Evolutionary conservation across 2,113 vertebrate genomes (phyloP).

Genomic region (Steatornis caripensis): DNA sequence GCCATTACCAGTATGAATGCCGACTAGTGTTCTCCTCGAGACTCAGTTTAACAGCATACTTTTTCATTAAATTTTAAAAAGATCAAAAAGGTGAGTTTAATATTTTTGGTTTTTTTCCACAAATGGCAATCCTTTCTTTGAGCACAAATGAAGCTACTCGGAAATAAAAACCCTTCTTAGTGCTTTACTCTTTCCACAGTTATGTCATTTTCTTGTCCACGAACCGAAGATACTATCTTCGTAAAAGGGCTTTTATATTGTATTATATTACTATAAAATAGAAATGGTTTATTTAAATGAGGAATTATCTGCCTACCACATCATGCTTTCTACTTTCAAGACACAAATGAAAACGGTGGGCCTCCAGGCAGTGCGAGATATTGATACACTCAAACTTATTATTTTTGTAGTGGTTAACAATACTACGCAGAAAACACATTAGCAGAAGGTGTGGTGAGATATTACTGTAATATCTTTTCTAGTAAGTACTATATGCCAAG

Average conservation of each 20-base stretch:
- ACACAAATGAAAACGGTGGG: neutral
- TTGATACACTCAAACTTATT: neutral
- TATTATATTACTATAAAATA: neutral
- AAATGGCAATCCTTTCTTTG: neutral
- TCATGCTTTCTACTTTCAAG: neutral
- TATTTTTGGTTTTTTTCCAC: neutral
- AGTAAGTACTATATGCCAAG: neutral
- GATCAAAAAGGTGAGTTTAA: neutral
- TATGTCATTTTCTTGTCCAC: neutral
- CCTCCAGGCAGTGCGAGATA: neutral
- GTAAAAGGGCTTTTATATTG: neutral
- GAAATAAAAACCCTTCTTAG: neutral
- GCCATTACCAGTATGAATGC: neutral
- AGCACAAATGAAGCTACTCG: neutral
- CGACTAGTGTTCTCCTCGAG: neutral
- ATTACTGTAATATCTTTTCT: neutral
- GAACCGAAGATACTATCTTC: neutral
- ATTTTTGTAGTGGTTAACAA: neutral
- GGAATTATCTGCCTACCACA: neutral
- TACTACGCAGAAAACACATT: neutral
- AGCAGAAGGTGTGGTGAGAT: neutral
- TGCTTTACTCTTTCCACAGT: neutral
- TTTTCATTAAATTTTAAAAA: neutral
- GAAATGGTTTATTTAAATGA: constrained; percentile 31
- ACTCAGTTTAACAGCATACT: neutral